Percentiles rank a stretch among this genome's conserved stretches.
These are phyloP conservation scores for Agapornis canus DNA, from an alignment of 2,797 vertebrate species.

Conservation along the genomic window DNA sequence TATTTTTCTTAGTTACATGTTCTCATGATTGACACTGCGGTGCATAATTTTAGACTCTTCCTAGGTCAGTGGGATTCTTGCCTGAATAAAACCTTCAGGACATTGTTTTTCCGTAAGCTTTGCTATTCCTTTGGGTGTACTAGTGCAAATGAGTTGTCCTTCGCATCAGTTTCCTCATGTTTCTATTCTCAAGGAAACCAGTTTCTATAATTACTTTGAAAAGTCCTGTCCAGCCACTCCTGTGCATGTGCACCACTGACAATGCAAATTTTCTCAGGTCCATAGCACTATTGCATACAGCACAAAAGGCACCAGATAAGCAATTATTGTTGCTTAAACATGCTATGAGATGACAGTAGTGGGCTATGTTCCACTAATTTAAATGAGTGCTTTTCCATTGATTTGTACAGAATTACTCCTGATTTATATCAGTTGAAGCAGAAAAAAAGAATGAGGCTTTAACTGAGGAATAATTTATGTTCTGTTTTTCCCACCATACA, in stretches of 20 bases:
- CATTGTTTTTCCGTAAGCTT: background rate
- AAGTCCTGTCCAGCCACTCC: background rate
- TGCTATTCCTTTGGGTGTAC: background rate
- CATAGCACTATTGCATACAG: background rate
- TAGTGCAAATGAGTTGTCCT: background rate
- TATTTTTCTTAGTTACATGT: background rate
- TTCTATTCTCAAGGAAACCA: background rate
- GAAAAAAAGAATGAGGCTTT: background rate
- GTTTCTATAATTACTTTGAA: background rate
- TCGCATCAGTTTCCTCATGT: background rate
- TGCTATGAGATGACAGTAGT: background rate
- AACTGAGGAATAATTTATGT: background rate
- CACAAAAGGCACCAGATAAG: background rate
- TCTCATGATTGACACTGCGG: background rate
- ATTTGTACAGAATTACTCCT: background rate
- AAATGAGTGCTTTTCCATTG: background rate
- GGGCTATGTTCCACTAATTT: background rate
- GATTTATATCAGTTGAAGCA: background rate
- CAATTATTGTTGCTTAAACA: background rate
- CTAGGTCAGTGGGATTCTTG: slow-evolving; percentile 6
- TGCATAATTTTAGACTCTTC: background rate
- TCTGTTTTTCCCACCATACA: background rate
- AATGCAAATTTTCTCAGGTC: background rate
- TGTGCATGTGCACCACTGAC: background rate
- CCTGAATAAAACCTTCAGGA: background rate